Evolutionary conservation across 2,797 vertebrate genomes (phyloP), one percentile per base, ranked within the genome.

Genomic region (Huso huso): DNA sequence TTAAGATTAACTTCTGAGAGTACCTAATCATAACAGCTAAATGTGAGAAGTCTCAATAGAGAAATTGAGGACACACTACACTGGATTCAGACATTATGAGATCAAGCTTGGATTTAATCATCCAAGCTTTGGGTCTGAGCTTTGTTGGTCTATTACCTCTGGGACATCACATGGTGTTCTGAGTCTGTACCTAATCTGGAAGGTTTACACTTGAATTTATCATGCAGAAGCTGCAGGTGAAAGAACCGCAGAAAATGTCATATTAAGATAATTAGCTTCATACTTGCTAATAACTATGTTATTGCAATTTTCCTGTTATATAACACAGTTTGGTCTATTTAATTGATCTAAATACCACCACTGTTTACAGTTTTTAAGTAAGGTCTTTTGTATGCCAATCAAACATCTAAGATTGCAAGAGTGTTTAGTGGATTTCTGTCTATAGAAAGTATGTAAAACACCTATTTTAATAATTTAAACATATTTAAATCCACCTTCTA

Each of bases 1-100:
- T 53, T 23, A 48, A 50, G 69, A 62, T 63, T 62, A 62, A 69
- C 49, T 70, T 70, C 61, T 66, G 51, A 64, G 23, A 51, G 23
- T 60, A 48, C 64, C 64, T 65, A 53, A 52, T 65, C 61, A 62
- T 62, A 37, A 62, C 61, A 62, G 61, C 61, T 48, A 62, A 62
- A 62, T 62, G 61, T 62, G 61, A 48, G 49, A 15, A 15, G 48
- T 48, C 61, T 57, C 61, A 11, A n/a, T 48, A 53, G 61, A 63
- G 37, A 53, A 37, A 13, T 10, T 48, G 7, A 63, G 61, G 37
- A 51, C 65, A 13, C 48, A 18, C 55, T n/a, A 49, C 63, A 48
- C 13, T 48, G 13, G 53, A 50, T 53, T 37, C 57, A 48, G 58
- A 65, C 68, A 65, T 65, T 48, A 65, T 49, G 63, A 61, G 63